A percentile compares a stretch with the other conserved stretches of the same genome.
These are phyloP conservation scores for Rissa tridactyla DNA, from an alignment of 2,113 vertebrate species.

Conservation along the genomic window DNA sequence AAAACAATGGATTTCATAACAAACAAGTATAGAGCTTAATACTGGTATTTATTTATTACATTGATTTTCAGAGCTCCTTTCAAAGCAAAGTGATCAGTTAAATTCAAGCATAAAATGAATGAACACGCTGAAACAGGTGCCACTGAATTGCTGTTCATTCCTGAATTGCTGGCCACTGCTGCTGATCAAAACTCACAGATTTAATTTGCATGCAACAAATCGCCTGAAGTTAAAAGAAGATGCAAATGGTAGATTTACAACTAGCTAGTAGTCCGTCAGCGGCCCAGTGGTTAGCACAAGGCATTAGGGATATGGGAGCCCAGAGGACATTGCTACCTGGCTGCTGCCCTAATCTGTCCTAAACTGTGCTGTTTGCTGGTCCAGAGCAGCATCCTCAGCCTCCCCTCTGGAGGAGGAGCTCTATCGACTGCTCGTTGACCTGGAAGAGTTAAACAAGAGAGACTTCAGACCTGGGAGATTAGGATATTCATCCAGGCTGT, in stretches of 20 bases:
- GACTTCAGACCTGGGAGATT: background rate
- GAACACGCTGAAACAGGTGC: background rate
- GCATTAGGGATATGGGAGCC: background rate
- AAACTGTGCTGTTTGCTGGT: background rate
- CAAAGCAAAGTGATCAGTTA: background rate
- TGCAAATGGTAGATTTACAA: background rate
- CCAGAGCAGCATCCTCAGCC: background rate
- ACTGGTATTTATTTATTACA: background rate
- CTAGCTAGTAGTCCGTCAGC: background rate
- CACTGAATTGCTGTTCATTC: background rate
- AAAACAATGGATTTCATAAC: slow-evolving; percentile 16
- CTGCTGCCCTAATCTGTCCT: background rate
- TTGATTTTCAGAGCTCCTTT: slow-evolving; percentile 21
- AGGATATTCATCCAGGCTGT: background rate
- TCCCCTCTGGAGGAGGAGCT: background rate
- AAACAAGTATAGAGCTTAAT: background rate
- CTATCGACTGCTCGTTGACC: background rate
- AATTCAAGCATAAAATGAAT: background rate
- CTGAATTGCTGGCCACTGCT: background rate
- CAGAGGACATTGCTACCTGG: background rate
- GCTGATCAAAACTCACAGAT: background rate
- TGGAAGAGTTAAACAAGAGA: background rate
- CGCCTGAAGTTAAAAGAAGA: background rate
- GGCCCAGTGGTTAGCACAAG: background rate
- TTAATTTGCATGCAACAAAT: background rate